phyloP scores from a whole-genome alignment of 2,888 invertebrate genomes.

The Diaphora mendica region DNA sequence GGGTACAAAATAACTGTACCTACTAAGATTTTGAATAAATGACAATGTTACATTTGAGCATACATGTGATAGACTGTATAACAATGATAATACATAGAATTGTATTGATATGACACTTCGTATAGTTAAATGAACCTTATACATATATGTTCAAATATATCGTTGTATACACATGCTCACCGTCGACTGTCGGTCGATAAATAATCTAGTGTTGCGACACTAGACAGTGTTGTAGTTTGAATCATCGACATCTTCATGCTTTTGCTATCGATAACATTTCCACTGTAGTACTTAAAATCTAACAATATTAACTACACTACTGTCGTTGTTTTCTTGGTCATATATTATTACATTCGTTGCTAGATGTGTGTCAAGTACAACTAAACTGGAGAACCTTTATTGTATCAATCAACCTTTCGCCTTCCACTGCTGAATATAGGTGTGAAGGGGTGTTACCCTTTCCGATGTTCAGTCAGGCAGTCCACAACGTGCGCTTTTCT shows the following conservation, averaged over 20 bases:
- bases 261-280: conserved; percentile 3
- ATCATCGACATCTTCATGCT: conserved; percentile 7
- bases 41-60: neutral
- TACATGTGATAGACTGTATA: neutral
- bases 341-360: neutral
- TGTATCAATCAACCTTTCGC: no score
- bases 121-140: neutral
- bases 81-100: neutral
- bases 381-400: neutral
- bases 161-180: neutral
- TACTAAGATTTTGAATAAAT: no score
- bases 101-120: neutral
- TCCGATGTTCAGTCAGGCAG: no score
- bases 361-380: conserved; percentile 1
- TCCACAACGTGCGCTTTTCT: no score
- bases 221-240: conserved; percentile 16
- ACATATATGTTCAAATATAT: neutral
- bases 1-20: neutral
- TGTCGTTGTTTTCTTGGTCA: neutral
- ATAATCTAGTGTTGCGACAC: neutral
- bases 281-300: neutral
- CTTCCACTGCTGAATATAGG: no score
- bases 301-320: conserved; percentile 2
- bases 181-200: neutral
- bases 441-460: no score